Conservation (phyloP, 2,113 vertebrate species). For the Stegastes partitus region DNA sequence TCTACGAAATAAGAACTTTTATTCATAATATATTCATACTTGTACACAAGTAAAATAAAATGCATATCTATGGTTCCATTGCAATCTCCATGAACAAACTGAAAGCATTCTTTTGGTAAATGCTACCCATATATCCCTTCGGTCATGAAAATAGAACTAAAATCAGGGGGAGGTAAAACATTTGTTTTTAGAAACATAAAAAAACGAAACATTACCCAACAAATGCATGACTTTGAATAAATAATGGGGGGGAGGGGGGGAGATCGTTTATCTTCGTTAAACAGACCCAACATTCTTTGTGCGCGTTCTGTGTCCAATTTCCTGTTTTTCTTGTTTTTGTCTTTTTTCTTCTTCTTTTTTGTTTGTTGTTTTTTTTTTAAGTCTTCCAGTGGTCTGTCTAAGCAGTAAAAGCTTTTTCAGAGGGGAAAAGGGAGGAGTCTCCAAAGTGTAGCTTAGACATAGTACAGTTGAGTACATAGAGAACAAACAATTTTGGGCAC, state of each 20-base stretch:
- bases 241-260: conserved; percentile 58
- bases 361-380: conserved; percentile 1
- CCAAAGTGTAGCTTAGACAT: conserved; percentile 85
- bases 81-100: conserved; percentile 87
- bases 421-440: conserved; percentile 74
- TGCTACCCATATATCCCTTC: conserved; percentile 88
- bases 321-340: conserved; percentile 26
- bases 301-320: conserved; percentile 71
- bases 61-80: conserved; percentile 95
- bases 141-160: conserved; percentile 85
- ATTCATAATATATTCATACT: conserved; percentile 95
- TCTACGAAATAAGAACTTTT: conserved; percentile 88
- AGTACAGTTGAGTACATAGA: conserved; percentile 87
- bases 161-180: conserved; percentile 78
- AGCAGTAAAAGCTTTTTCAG: conserved; percentile 81
- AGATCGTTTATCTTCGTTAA: conserved; percentile 71
- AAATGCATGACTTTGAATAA: conserved; percentile 88
- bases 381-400: conserved; percentile 70
- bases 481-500: conserved; percentile 89
- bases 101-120: conserved; percentile 92
- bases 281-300: conserved; percentile 83
- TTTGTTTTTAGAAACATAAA: conserved; percentile 86
- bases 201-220: conserved; percentile 85
- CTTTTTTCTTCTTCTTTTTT: too few species aligned
- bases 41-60: conserved; percentile 99